Conservation (phyloP, 92 coral and sea anemone genomes). For the Parazoanthus swiftii region DNA sequence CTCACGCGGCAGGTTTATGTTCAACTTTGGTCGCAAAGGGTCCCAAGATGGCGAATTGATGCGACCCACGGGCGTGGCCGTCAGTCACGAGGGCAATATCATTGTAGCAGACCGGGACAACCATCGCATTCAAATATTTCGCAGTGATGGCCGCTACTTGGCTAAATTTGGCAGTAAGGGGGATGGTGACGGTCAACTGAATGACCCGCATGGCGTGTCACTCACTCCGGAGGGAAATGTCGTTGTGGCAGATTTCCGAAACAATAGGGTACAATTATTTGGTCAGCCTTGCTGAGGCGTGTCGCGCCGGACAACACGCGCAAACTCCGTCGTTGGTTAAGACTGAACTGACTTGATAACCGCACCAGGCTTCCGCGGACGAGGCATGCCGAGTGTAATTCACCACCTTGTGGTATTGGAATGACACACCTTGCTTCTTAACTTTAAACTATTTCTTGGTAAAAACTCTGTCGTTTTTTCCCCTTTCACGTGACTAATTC, state of each 20-base stretch:
- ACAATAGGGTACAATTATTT: slow-evolving; percentile 90
- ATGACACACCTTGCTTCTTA: background rate
- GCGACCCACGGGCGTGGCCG: slow-evolving; percentile 99
- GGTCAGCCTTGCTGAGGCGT: slow-evolving; percentile 61
- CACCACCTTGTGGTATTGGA: background rate
- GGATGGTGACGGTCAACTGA: slow-evolving; percentile 97
- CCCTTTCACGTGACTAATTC: background rate
- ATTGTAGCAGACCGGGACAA: slow-evolving; percentile 98
- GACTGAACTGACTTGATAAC: background rate
- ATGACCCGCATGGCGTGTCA: slow-evolving; percentile 98
- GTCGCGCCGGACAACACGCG: background rate
- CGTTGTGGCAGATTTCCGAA: slow-evolving; percentile 94
- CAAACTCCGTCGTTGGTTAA: background rate
- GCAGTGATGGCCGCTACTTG: slow-evolving; percentile 90
- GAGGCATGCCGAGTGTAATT: background rate
- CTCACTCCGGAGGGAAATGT: slow-evolving; percentile 93
- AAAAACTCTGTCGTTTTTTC: background rate
- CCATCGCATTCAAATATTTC: slow-evolving; percentile 94
- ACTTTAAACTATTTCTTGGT: background rate
- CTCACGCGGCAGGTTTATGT: slow-evolving; percentile 93
- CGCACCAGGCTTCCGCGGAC: slow-evolving; percentile 9
- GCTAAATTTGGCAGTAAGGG: slow-evolving; percentile 97
- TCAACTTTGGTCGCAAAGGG: slow-evolving; percentile 98
- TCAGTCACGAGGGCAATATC: slow-evolving; percentile 90
- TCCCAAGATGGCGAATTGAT: slow-evolving; percentile 91